phyloP scores from a whole-genome alignment of 1,140 invertebrate genomes.

The Saxidomus purpurata region DNA sequence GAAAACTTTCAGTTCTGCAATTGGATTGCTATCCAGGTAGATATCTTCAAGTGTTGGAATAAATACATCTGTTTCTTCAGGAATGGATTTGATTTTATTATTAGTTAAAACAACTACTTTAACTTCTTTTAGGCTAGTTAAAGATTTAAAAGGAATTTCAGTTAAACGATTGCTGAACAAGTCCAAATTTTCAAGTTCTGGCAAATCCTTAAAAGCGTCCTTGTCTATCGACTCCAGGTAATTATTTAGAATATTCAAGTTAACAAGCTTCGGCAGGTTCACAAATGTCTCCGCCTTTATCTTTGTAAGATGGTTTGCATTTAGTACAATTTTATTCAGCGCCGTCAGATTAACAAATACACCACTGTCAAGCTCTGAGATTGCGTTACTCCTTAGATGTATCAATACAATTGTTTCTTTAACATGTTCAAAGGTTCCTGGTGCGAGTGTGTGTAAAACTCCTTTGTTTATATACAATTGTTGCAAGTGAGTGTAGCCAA shows the following conservation, averaged over 20 bases:
- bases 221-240: conserved; percentile 7
- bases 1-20: not conserved
- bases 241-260: conserved; percentile 1
- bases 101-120: not conserved
- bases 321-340: conserved; percentile 17
- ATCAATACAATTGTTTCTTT: conserved; percentile 29
- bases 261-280: conserved; percentile 42
- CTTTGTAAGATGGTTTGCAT: not conserved
- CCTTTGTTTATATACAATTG: conserved; percentile 24
- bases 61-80: not conserved
- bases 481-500: conserved; percentile 10
- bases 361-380: not conserved
- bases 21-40: conserved; percentile 39
- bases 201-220: conserved; percentile 27
- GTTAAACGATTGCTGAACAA: conserved; percentile 13
- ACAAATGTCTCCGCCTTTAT: conserved; percentile 22
- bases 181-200: conserved; percentile 21
- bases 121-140: not conserved
- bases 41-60: conserved; percentile 36
- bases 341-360: conserved; percentile 29
- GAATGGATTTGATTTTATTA: conserved; percentile 21
- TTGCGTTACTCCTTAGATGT: not conserved
- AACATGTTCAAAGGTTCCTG: conserved; percentile 46
- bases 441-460: not conserved
- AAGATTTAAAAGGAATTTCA: conserved; percentile 8